These are phyloP conservation scores for Pipistrellus pipistrellus DNA, from an alignment of 2,797 vertebrate genomes.

Conservation along the genomic window DNA sequence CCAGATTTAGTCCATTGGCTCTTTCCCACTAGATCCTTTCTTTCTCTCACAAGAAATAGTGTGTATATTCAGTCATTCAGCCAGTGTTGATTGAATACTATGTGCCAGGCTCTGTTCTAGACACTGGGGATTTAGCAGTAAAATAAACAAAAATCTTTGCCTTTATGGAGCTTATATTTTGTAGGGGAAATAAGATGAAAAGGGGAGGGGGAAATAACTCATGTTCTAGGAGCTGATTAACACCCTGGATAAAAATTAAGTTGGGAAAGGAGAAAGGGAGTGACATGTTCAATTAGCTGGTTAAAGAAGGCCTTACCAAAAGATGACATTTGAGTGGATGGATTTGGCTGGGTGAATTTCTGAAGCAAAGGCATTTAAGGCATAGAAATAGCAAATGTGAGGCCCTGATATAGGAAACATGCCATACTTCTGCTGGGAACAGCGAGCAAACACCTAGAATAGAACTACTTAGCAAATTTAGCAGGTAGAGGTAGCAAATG, in stretches of 20 bases:
- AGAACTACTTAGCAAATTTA: not conserved
- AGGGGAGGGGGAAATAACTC: rapidly evolving
- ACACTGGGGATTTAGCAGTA: not conserved
- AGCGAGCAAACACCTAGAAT: not conserved
- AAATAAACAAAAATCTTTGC: slow-evolving; percentile 24
- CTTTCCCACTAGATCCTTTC: not conserved
- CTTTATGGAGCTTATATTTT: not conserved
- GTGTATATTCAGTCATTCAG: not conserved
- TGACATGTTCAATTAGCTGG: slow-evolving; percentile 9
- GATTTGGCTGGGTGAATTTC: not conserved
- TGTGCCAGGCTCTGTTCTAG: slow-evolving; percentile 30
- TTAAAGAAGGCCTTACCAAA: not conserved
- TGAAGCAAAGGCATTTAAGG: not conserved
- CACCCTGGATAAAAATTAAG: slow-evolving; percentile 46
- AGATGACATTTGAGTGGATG: not conserved
- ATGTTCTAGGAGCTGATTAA: slow-evolving; percentile 34
- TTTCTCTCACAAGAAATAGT: slow-evolving; percentile 21
- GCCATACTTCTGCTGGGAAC: not conserved
- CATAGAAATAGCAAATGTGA: not conserved
- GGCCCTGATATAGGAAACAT: not conserved
- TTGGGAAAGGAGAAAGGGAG: not conserved
- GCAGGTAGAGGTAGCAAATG: not conserved
- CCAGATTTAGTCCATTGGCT: not conserved
- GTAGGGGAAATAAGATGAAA: not conserved
- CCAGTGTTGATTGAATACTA: not conserved